Conservation (phyloP, 2,113 vertebrate genomes). For the Cryptotis parvus region DNA sequence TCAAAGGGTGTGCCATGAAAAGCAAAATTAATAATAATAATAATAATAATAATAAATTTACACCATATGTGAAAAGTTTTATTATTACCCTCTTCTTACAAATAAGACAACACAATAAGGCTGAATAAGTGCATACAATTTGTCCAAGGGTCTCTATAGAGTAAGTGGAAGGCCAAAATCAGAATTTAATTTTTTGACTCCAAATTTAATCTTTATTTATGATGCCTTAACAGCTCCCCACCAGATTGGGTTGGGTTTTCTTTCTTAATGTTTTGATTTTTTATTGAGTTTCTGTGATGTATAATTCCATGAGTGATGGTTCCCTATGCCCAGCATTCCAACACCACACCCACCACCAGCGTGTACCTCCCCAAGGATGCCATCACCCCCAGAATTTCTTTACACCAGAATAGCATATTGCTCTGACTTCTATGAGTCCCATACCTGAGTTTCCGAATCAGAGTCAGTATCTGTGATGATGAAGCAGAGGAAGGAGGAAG, state of each 20-base stretch:
- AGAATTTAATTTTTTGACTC: not conserved
- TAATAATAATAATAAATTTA: too few species aligned
- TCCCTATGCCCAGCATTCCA: too few species aligned
- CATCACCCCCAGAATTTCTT: not conserved
- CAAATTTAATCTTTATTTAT: conserved; percentile 1
- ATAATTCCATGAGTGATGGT: not conserved
- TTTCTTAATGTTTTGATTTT: not conserved
- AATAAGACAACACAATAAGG: not conserved
- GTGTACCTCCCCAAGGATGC: too few species aligned
- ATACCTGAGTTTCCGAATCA: not conserved
- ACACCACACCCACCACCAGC: too few species aligned
- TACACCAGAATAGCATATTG: not conserved
- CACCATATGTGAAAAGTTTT: too few species aligned
- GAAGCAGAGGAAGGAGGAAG: not conserved
- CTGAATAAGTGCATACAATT: not conserved
- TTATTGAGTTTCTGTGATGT: not conserved
- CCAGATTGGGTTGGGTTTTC: not conserved
- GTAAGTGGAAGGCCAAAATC: not conserved
- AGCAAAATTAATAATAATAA: too few species aligned
- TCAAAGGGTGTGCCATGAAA: too few species aligned
- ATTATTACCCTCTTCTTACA: not conserved
- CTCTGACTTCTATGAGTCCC: not conserved
- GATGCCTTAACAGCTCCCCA: not conserved
- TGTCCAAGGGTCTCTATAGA: not conserved
- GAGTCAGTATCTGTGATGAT: not conserved